A percentile compares a stretch with the other conserved stretches of the same genome.
Conservation (phyloP, 37 sponge, comb jelly and placozoan genomes). For the Chondrosia reniformis region DNA sequence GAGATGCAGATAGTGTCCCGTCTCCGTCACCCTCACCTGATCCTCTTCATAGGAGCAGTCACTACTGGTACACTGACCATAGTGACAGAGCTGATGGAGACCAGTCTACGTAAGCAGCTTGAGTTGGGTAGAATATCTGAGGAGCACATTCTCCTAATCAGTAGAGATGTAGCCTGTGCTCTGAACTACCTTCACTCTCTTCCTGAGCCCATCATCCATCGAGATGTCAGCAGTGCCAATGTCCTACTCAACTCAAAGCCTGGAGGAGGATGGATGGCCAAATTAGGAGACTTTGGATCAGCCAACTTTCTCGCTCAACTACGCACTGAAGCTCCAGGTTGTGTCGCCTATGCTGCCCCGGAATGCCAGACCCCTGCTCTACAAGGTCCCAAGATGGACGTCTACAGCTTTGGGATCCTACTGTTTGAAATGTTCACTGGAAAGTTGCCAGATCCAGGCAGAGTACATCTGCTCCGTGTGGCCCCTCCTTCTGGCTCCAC, state of each 20-base stretch:
- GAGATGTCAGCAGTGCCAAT: conserved; percentile 74
- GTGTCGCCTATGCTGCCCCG: conserved; percentile 68
- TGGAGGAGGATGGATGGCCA: conserved; percentile 58
- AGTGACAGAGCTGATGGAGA: conserved; percentile 64
- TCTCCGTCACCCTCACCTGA: conserved; percentile 63
- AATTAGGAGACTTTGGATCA: conserved; percentile 78
- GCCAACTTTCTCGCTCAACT: conserved; percentile 46
- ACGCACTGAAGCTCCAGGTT: conserved; percentile 49
- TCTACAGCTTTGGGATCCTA: conserved; percentile 75
- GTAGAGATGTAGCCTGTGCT: conserved; percentile 50
- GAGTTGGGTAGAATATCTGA: neutral
- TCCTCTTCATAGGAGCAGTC: conserved; percentile 70
- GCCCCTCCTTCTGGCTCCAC: neutral
- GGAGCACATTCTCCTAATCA: neutral
- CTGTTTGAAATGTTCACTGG: conserved; percentile 36
- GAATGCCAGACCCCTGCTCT: conserved; percentile 27
- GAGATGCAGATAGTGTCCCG: conserved; percentile 52
- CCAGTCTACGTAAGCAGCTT: conserved; percentile 41
- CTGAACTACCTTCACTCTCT: conserved; percentile 64
- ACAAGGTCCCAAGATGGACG: conserved; percentile 70
- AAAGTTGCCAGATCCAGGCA: conserved; percentile 24
- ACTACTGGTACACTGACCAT: conserved; percentile 37
- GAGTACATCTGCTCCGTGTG: neutral
- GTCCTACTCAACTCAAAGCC: conserved; percentile 42
- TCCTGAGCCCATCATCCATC: conserved; percentile 65